Base-by-base conservation (phyloP, 2,797 vertebrate genomes). In the Kryptolebias ocellatus region DNA sequence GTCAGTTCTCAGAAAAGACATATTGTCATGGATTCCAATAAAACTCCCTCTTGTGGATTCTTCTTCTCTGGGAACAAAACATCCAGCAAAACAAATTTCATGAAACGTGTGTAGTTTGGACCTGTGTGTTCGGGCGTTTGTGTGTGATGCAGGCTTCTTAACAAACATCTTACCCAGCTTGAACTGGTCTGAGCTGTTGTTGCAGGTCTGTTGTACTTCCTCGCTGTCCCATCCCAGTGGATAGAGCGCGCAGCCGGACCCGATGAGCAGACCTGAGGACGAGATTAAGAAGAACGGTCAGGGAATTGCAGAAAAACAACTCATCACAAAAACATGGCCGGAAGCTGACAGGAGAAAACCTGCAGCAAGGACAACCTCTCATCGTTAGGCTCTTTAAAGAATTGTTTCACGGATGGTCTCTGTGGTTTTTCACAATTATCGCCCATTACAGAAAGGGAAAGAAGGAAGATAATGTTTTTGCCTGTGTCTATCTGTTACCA, bases 201-300 rank as follows among this genome's bases (percentile, higher is more conserved):
- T 95, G 91, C 98, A 99, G 53, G 97, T 96, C 92, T 99, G 98
- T 66, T 92, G 93, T 53, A 99, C 95, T 83, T 99, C 98, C 90
- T 99, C 98, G 44, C 97, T 98, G 92, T 96, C 96, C 98, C 97
- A 99, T 77, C 97, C 98, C 90, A 99, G 84, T 2, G 98, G 97
- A 78, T 98, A 99, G 71, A 99, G 95, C 1, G 97, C 96, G 54
- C 98, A 99, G 67, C 98, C 98, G 3, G 98, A 96, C 28, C 97
- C 97, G 0, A 98, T 96, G 83, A 99, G 89, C 87, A 99, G 89
- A 72, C 97, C 98, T 99, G 90, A 8, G 47, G 53, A 80, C 5
- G 16, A 73, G 28, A 74, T 45, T 12, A 49, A 66, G 52, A 67
- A 45, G 77, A 46, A 61, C 24, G 27, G 61, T 46, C 44, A 56